Percentiles rank a stretch among this genome's conserved stretches.
Evolutionary conservation across 1,140 invertebrate species (phyloP).

Genomic region (Drosophila orena): DNA sequence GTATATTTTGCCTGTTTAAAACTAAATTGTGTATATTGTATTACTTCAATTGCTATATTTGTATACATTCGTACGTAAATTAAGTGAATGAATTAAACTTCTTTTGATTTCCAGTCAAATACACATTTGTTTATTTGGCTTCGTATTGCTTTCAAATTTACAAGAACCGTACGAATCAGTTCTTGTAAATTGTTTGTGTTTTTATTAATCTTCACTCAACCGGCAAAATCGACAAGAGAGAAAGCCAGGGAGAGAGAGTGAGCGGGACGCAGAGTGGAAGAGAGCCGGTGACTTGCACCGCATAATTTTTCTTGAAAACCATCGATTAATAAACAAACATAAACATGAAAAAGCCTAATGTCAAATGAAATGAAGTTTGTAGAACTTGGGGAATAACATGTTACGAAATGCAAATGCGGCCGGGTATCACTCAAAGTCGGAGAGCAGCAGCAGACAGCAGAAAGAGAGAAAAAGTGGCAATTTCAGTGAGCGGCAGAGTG

Average conservation of each 20-base stretch:
- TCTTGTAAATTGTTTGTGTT: neutral
- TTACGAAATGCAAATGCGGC: constrained; percentile 5
- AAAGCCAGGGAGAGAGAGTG: neutral
- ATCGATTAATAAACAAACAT: neutral
- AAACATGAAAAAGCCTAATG: constrained; percentile 4
- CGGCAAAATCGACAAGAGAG: constrained; percentile 1
- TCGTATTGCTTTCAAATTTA: neutral
- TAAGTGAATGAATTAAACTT: too few species aligned
- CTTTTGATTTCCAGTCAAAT: too few species aligned
- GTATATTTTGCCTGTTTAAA: too few species aligned
- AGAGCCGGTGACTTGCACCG: neutral
- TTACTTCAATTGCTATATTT: too few species aligned
- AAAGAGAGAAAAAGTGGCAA: too few species aligned
- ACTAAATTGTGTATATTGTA: too few species aligned
- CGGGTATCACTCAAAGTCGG: too few species aligned
- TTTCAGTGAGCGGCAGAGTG: too few species aligned
- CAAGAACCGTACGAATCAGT: too few species aligned
- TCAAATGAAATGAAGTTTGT: constrained; percentile 1
- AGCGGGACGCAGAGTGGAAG: neutral
- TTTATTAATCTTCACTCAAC: constrained; percentile 3
- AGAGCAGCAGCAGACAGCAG: too few species aligned
- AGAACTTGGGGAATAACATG: neutral
- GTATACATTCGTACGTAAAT: too few species aligned
- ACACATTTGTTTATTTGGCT: neutral
- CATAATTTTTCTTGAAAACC: neutral